Evolutionary conservation across 1,140 invertebrate species (phyloP).

Genomic region (Papilio machaon): DNA sequence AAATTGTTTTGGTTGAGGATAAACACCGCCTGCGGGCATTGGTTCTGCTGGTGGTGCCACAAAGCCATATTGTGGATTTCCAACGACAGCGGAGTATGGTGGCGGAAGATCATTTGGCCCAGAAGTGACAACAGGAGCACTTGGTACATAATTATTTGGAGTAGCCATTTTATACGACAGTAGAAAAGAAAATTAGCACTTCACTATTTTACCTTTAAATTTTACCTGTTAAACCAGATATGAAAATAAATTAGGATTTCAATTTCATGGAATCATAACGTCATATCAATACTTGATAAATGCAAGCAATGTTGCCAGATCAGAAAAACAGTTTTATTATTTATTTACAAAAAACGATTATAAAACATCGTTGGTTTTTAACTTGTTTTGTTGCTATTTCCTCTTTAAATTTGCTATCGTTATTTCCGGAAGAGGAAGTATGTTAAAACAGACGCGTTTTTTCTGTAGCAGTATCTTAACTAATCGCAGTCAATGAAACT

Average conservation of each 20-base stretch:
- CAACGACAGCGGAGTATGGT: conserved; percentile 73
- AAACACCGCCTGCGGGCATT: conserved; percentile 42
- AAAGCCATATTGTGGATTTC: conserved; percentile 73
- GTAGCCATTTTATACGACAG: conserved; percentile 28
- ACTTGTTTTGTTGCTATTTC: background rate
- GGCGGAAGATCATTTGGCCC: conserved; percentile 73
- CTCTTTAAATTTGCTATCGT: background rate
- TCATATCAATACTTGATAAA: conserved; percentile 21
- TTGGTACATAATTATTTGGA: conserved; percentile 41
- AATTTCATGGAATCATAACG: conserved; percentile 14
- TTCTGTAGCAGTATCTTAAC: too few relatives aligned
- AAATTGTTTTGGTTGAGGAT: conserved; percentile 61
- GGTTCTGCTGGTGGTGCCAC: conserved; percentile 54
- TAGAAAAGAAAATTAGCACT: background rate
- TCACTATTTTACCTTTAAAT: background rate
- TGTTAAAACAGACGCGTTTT: too few relatives aligned
- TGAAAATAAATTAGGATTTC: conserved; percentile 4
- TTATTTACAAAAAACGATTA: background rate
- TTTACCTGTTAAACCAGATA: background rate
- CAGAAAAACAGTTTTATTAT: background rate
- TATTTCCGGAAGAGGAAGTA: too few relatives aligned
- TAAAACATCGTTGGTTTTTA: background rate
- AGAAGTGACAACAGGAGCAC: conserved; percentile 43
- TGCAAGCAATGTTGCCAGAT: conserved; percentile 3
- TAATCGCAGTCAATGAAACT: too few relatives aligned